phyloP scores from a whole-genome alignment of 2,113 vertebrate species.

The Corydoras maculifer region DNA sequence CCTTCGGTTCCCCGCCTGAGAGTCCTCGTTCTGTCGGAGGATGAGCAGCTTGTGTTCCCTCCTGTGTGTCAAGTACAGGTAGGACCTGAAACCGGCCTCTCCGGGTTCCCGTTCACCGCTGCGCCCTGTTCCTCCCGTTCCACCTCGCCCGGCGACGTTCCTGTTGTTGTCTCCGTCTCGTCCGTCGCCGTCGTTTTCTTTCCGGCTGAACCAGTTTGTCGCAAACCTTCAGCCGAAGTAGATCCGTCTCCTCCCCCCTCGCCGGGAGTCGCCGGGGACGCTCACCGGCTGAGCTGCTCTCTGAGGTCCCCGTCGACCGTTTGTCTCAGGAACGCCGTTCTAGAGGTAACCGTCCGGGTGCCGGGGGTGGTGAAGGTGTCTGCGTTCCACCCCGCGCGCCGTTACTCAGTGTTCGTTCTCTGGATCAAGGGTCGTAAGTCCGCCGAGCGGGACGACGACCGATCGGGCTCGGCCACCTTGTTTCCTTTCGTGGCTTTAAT shows the following conservation, averaged over 20 bases:
- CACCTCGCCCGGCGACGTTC: too few relatives aligned
- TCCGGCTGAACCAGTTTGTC: constrained; percentile 25
- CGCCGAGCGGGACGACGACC: too few relatives aligned
- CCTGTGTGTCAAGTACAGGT: constrained; percentile 85
- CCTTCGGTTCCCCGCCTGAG: constrained; percentile 59
- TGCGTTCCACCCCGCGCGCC: constrained; percentile 10
- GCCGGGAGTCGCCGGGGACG: constrained; percentile 1
- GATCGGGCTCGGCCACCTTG: too few relatives aligned
- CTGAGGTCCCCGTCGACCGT: constrained; percentile 1
- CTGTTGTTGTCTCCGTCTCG: too few relatives aligned
- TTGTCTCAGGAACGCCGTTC: constrained; percentile 5
- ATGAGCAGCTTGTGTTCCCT: constrained; percentile 83
- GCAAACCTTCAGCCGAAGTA: constrained; percentile 7
- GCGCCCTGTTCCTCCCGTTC: too few relatives aligned
- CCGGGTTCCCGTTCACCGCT: too few relatives aligned
- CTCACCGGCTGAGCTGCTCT: constrained; percentile 6
- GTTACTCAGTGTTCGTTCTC: constrained; percentile 29
- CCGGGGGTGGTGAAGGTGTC: neutral
- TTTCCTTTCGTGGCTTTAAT: too few relatives aligned
- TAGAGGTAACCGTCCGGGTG: constrained; percentile 1
- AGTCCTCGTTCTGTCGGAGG: constrained; percentile 58
- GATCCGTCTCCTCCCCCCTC: neutral
- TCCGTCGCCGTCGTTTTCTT: constrained; percentile 24
- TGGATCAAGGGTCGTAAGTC: constrained; percentile 35
- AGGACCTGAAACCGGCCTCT: constrained; percentile 42